These are phyloP conservation scores for Parambassis ranga DNA, from an alignment of 2,797 vertebrate species.

Conservation along the genomic window DNA sequence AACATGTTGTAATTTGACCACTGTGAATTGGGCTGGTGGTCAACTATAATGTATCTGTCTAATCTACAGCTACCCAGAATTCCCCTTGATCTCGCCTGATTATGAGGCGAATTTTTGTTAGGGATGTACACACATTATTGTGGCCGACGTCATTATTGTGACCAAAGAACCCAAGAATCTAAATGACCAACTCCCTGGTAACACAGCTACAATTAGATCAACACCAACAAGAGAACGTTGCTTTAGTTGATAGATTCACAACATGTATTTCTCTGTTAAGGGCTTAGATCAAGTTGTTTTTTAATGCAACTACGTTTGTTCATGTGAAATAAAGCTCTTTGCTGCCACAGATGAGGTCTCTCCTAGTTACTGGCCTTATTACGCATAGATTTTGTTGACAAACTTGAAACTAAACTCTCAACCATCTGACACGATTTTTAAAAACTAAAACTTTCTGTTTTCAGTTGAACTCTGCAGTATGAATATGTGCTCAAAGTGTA, in stretches of 20 bases:
- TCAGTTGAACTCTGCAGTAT: too few relatives aligned
- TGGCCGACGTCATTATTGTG: slow-evolving; percentile 61
- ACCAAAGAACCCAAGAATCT: slow-evolving; percentile 77
- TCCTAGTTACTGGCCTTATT: too few relatives aligned
- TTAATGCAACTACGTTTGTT: slow-evolving; percentile 26
- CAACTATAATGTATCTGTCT: too few relatives aligned
- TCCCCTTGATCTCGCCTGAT: slow-evolving; percentile 62
- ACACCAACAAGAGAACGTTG: slow-evolving; percentile 87
- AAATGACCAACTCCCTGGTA: slow-evolving; percentile 78
- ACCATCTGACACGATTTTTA: too few relatives aligned
- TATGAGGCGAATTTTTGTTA: slow-evolving; percentile 68
- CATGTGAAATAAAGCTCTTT: slow-evolving; percentile 9
- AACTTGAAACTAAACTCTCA: too few relatives aligned
- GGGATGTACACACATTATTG: slow-evolving; percentile 56
- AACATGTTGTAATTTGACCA: slow-evolving; percentile 57
- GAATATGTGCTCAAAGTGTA: too few relatives aligned
- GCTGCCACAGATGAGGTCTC: too few relatives aligned
- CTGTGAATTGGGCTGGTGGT: slow-evolving; percentile 45
- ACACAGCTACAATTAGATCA: slow-evolving; percentile 84
- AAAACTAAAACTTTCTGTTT: too few relatives aligned
- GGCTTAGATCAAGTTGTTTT: slow-evolving; percentile 82
- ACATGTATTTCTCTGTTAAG: slow-evolving; percentile 87
- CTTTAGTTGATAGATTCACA: slow-evolving; percentile 90
- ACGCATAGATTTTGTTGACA: too few relatives aligned
- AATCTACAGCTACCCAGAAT: slow-evolving; percentile 23